Evolutionary conservation across 2,113 vertebrate species (phyloP), one percentile per base, ranked within the genome.

Genomic region (Synchiropus splendidus): DNA sequence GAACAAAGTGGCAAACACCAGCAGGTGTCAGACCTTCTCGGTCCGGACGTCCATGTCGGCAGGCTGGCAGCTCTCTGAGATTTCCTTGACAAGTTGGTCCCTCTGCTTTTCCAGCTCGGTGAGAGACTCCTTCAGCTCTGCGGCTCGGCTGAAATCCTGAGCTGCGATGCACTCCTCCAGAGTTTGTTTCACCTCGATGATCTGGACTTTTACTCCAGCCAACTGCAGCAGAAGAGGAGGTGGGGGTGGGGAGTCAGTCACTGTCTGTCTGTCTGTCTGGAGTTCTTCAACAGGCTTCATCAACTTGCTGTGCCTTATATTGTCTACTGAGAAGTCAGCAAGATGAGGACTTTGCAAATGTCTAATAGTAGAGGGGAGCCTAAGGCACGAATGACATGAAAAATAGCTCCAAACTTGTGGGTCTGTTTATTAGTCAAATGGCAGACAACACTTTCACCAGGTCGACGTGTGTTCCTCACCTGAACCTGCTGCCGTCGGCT

Each of bases 131-230:
- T 98, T 97, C 60, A 97, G 80, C 50, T 88, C 68, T 10, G 90
- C 89, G 6, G 94, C 95, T 12, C 12, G 85, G 51, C 67, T 78
- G 77, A 97, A 98, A 53, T 98, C 89, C 74, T 98, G 92, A 12
- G 85, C 46, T 1, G 70, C n/a, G 66, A 98, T 72, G 21, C 83
- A 89, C 13, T 96, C 88, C 69, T 95, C 90, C 64, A 97, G 80
- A 32, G 83, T 80, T 72, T 81, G 80, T 64, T 92, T 97, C 49
- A 89, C 81, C 78, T 98, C 92, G 55, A 89, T 62, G 59, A 95
- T 78, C 43, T 89, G 85, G 41, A 98, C 91, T 82, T 94, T 96
- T 60, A 91, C 79, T 82, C 90, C 88, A 31, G 95, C 92, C 35
- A 98, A 67, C 95, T 97, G 41, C 16, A 32, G 12, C 21, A 16